A percentile compares a stretch with the other conserved stretches of the same genome.
Conservation (phyloP, 2,797 vertebrate genomes). For the Cirrhinus mrigala region DNA sequence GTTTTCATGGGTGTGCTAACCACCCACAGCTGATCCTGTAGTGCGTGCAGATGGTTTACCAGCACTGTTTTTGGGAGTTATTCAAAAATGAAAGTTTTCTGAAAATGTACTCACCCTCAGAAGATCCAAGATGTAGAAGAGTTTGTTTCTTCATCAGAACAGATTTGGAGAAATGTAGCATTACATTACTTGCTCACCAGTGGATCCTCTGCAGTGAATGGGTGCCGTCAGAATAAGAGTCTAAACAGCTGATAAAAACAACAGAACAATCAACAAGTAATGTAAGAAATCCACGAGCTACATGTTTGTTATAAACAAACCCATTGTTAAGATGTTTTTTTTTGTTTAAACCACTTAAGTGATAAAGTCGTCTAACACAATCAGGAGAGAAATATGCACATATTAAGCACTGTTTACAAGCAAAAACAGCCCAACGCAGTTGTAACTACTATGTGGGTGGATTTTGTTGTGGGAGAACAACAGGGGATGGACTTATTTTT, state of each 20-base stretch:
- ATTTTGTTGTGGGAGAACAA: background rate
- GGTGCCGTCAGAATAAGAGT: background rate
- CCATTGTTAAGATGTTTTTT: background rate
- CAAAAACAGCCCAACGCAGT: background rate
- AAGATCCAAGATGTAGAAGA: background rate
- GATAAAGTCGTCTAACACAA: background rate
- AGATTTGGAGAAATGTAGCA: background rate
- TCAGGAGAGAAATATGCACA: background rate
- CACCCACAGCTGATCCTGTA: constrained; percentile 1
- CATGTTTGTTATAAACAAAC: background rate
- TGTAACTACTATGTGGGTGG: background rate
- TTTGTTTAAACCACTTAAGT: background rate
- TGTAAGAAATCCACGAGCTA: background rate
- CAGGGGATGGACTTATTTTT: background rate
- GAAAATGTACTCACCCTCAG: background rate
- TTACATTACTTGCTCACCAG: background rate
- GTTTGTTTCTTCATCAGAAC: background rate
- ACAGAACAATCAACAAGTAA: background rate
- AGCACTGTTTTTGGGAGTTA: background rate
- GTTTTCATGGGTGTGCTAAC: background rate
- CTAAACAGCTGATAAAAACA: background rate
- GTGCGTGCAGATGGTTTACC: constrained; percentile 1
- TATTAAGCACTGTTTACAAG: background rate
- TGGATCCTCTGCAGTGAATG: background rate
- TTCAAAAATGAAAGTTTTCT: background rate